phyloP scores from a whole-genome alignment of 2,888 invertebrate genomes.

The Cheilosia vernalis region DNA sequence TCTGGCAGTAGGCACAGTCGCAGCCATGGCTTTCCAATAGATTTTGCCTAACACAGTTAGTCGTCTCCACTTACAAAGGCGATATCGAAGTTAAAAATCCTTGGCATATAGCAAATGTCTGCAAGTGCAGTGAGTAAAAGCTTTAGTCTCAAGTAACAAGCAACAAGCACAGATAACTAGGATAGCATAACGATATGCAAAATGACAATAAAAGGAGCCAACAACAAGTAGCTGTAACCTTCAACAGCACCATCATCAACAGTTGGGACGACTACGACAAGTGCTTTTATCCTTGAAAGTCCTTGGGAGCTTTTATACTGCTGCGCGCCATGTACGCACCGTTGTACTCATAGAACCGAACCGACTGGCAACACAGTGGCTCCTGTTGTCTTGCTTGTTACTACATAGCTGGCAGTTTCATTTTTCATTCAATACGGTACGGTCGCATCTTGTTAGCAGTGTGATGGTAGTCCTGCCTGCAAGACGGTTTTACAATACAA shows the following conservation, averaged over 20 bases:
- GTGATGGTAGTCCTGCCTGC: slow-evolving; percentile 22
- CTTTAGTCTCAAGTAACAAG: slow-evolving; percentile 23
- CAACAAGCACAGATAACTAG: slow-evolving; percentile 12
- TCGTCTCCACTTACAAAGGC: slow-evolving; percentile 38
- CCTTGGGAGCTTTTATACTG: slow-evolving; percentile 66
- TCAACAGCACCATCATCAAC: slow-evolving; percentile 67
- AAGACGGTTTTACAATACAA: slow-evolving; percentile 28
- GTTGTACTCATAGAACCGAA: neutral
- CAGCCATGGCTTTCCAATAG: slow-evolving; percentile 52
- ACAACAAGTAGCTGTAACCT: slow-evolving; percentile 73
- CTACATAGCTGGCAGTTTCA: slow-evolving; percentile 52
- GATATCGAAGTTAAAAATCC: slow-evolving; percentile 31
- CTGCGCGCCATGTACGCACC: slow-evolving; percentile 24
- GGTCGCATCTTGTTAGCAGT: slow-evolving; percentile 39
- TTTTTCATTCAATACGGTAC: slow-evolving; percentile 45
- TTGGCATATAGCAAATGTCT: slow-evolving; percentile 34
- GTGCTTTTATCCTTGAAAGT: slow-evolving; percentile 71
- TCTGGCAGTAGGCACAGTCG: neutral
- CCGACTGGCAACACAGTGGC: slow-evolving; percentile 10
- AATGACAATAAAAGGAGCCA: neutral
- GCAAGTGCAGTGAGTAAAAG: slow-evolving; percentile 58
- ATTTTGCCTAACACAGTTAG: slow-evolving; percentile 30
- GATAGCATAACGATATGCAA: slow-evolving; percentile 20
- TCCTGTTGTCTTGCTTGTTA: slow-evolving; percentile 28
- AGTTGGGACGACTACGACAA: slow-evolving; percentile 60